These are phyloP conservation scores for Artemisiospiza belli DNA, from an alignment of 2,113 vertebrate species.

Conservation along the genomic window DNA sequence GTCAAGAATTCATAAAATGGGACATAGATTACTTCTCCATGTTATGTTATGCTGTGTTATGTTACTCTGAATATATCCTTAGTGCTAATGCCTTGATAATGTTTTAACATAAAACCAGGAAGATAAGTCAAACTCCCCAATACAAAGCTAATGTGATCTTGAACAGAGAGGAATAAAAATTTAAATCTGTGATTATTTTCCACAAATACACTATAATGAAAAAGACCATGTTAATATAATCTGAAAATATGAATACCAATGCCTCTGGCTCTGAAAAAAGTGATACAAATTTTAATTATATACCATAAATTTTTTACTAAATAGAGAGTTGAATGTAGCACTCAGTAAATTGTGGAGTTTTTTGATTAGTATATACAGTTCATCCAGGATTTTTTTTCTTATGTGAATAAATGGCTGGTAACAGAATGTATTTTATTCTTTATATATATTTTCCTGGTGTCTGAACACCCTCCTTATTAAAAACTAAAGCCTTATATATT, in stretches of 20 bases:
- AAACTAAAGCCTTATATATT: not conserved
- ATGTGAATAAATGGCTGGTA: not conserved
- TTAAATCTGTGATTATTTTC: not conserved
- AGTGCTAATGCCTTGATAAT: not conserved
- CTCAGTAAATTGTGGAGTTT: not conserved
- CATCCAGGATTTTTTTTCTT: not conserved
- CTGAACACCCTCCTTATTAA: not conserved
- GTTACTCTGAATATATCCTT: not conserved
- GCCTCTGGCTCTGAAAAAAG: not conserved
- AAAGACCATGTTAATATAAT: not conserved
- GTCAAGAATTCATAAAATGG: not conserved
- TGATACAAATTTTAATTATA: slow-evolving; percentile 2
- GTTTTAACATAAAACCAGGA: not conserved
- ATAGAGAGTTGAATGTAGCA: not conserved
- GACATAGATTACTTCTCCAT: not conserved
- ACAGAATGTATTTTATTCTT: not conserved
- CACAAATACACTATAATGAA: not conserved
- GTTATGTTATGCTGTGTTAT: not conserved
- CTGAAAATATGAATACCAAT: not conserved
- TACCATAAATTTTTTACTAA: not conserved
- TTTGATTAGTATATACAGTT: not conserved
- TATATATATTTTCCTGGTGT: not conserved
- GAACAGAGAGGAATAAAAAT: not conserved
- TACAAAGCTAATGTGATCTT: not conserved
- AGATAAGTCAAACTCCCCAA: not conserved